Evolutionary conservation across 2,888 invertebrate species (phyloP).

Genomic region (Halictus ligatus): DNA sequence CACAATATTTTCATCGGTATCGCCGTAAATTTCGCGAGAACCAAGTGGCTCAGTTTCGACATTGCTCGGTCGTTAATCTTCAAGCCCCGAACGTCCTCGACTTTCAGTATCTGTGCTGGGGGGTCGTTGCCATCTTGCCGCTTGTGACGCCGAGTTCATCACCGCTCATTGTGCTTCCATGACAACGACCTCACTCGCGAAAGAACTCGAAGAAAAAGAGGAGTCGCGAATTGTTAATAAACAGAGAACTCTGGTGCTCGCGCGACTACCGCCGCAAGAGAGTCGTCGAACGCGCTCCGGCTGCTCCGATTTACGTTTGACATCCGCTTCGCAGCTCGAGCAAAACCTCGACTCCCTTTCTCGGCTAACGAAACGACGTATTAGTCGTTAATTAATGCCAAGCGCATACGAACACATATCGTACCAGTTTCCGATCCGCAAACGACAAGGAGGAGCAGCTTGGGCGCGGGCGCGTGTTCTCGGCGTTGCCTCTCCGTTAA

Average conservation of each 20-base stretch:
- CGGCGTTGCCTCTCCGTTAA: slow-evolving; percentile 8
- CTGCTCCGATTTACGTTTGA: slow-evolving; percentile 54
- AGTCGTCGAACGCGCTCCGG: slow-evolving; percentile 25
- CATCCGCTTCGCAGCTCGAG: slow-evolving; percentile 35
- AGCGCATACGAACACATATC: slow-evolving; percentile 48
- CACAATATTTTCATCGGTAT: background rate
- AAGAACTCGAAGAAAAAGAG: slow-evolving; percentile 52
- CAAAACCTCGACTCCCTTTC: slow-evolving; percentile 38
- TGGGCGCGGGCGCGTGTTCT: background rate
- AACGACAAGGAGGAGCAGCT: slow-evolving; percentile 13
- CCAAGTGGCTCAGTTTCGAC: background rate
- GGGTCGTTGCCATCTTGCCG: slow-evolving; percentile 54
- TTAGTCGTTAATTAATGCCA: slow-evolving; percentile 72
- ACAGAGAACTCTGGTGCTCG: slow-evolving; percentile 31
- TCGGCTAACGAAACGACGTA: slow-evolving; percentile 68
- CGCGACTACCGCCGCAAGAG: background rate
- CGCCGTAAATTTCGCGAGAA: background rate
- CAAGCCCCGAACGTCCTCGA: slow-evolving; percentile 15
- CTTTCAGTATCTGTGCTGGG: slow-evolving; percentile 35
- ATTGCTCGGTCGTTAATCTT: slow-evolving; percentile 18
- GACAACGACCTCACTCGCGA: slow-evolving; percentile 55
- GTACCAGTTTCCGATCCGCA: slow-evolving; percentile 21
- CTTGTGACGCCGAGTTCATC: slow-evolving; percentile 42
- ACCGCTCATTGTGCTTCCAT: slow-evolving; percentile 54
- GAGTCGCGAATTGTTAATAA: slow-evolving; percentile 58